phyloP scores from a whole-genome alignment of 2,113 vertebrate genomes.

The Oncorhynchus gorbuscha region DNA sequence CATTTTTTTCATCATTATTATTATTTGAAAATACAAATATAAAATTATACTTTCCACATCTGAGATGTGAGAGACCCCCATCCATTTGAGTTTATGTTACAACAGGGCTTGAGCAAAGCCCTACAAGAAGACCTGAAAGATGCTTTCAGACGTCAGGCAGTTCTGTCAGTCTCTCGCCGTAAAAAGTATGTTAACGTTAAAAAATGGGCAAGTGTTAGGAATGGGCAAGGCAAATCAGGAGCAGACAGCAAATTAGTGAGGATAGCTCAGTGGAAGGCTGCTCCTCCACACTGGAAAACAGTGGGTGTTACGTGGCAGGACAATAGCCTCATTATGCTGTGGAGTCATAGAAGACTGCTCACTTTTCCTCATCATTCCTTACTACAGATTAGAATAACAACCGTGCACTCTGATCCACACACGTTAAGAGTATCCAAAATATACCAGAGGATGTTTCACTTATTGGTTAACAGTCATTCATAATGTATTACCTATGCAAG shows the following conservation, averaged over 20 bases:
- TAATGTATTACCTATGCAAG: conserved; percentile 13
- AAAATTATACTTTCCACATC: conserved; percentile 99
- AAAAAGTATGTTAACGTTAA: conserved; percentile 75
- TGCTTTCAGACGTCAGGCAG: conserved; percentile 82
- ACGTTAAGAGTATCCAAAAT: conserved; percentile 19
- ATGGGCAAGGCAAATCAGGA: conserved; percentile 50
- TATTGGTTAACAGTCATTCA: conserved; percentile 32
- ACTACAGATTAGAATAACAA: conserved; percentile 7
- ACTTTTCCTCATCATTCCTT: conserved; percentile 42
- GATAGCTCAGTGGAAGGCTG: conserved; percentile 39
- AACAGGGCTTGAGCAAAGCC: conserved; percentile 97
- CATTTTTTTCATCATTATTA: conserved; percentile 87
- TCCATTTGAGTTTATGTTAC: conserved; percentile 90
- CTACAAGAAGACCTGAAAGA: conserved; percentile 98
- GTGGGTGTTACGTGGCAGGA: conserved; percentile 43
- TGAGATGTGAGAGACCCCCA: conserved; percentile 98
- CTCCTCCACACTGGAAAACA: conserved; percentile 39
- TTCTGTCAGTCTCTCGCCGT: conserved; percentile 76
- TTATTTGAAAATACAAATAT: conserved; percentile 99
- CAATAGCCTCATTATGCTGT: conserved; percentile 54
- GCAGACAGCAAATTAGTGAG: conserved; percentile 45
- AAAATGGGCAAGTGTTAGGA: conserved; percentile 79
- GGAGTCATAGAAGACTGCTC: conserved; percentile 38
- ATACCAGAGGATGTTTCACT: conserved; percentile 39
- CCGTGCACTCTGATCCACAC: conserved; percentile 49